phyloP scores from a whole-genome alignment of 2,113 vertebrate genomes.

The Physeter macrocephalus region DNA sequence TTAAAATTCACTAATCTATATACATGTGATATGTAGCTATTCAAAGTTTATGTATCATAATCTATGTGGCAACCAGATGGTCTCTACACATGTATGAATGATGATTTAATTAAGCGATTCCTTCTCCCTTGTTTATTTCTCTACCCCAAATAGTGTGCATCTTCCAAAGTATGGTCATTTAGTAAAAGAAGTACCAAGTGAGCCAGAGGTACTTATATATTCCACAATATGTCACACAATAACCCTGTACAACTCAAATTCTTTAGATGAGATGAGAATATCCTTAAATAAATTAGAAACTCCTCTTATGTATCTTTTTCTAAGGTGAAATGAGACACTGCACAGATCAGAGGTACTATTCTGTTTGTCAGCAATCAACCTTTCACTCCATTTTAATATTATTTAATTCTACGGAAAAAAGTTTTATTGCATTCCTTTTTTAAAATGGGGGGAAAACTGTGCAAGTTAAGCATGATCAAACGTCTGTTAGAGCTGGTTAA shows the following conservation, averaged over 20 bases:
- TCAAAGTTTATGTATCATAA: constrained; percentile 30
- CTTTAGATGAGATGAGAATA: constrained; percentile 37
- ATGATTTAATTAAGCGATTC: constrained; percentile 24
- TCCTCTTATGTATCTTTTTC: constrained; percentile 25
- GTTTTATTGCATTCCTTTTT: constrained; percentile 83
- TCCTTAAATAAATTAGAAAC: constrained; percentile 42
- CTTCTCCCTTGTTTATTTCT: constrained; percentile 47
- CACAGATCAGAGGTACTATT: constrained; percentile 62
- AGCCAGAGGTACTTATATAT: constrained; percentile 32
- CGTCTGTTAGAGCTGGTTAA: constrained; percentile 80
- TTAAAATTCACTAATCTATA: background rate
- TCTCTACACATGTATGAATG: constrained; percentile 31
- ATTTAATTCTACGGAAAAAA: constrained; percentile 83
- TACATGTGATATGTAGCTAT: background rate
- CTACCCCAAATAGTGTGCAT: constrained; percentile 28
- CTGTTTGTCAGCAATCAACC: constrained; percentile 78
- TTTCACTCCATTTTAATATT: constrained; percentile 83
- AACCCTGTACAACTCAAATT: constrained; percentile 24
- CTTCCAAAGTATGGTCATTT: constrained; percentile 31
- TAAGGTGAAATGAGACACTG: constrained; percentile 63
- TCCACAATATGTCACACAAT: background rate
- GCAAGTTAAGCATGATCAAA: constrained; percentile 84
- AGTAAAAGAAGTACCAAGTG: constrained; percentile 39
- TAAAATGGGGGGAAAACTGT: constrained; percentile 74
- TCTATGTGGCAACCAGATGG: constrained; percentile 32